These are phyloP conservation scores for Eupeodes luniger DNA, from an alignment of 2,888 invertebrate genomes.

Conservation along the genomic window DNA sequence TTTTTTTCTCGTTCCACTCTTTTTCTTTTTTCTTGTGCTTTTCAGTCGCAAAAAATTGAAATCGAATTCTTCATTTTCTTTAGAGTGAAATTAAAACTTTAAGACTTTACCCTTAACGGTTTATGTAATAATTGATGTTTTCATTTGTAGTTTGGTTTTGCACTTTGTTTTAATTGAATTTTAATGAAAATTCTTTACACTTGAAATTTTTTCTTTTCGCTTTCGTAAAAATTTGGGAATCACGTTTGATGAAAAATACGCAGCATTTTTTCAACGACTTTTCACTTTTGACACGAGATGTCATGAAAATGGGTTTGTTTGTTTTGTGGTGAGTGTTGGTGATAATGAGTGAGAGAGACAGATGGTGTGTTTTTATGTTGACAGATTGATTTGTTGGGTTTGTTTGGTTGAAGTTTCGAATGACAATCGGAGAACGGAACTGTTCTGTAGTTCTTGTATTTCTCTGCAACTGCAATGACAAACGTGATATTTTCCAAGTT, in stretches of 20 bases:
- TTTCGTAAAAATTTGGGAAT: constrained; percentile 66
- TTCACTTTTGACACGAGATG: constrained; percentile 77
- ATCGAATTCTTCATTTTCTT: neutral
- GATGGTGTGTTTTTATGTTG: neutral
- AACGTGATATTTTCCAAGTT: too few relatives aligned
- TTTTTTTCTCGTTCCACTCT: neutral
- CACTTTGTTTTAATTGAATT: constrained; percentile 44
- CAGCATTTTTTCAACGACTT: constrained; percentile 78
- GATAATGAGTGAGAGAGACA: constrained; percentile 22
- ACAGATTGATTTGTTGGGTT: neutral
- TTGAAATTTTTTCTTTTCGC: constrained; percentile 36
- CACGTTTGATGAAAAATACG: constrained; percentile 80
- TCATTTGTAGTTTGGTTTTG: constrained; percentile 7
- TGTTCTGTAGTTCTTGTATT: too few relatives aligned
- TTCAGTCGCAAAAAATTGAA: constrained; percentile 27
- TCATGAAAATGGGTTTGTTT: constrained; percentile 73
- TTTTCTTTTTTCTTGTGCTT: neutral
- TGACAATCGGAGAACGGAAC: neutral
- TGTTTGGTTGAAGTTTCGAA: constrained; percentile 1
- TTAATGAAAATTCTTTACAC: constrained; percentile 53
- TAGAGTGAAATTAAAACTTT: constrained; percentile 5
- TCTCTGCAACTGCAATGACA: too few relatives aligned
- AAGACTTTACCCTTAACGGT: neutral
- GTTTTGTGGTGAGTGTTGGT: constrained; percentile 25
- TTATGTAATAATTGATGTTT: constrained; percentile 17